A percentile compares a stretch with the other conserved stretches of the same genome.
Conservation (phyloP, 2,797 vertebrate species). For the Megalops cyprinoides region DNA sequence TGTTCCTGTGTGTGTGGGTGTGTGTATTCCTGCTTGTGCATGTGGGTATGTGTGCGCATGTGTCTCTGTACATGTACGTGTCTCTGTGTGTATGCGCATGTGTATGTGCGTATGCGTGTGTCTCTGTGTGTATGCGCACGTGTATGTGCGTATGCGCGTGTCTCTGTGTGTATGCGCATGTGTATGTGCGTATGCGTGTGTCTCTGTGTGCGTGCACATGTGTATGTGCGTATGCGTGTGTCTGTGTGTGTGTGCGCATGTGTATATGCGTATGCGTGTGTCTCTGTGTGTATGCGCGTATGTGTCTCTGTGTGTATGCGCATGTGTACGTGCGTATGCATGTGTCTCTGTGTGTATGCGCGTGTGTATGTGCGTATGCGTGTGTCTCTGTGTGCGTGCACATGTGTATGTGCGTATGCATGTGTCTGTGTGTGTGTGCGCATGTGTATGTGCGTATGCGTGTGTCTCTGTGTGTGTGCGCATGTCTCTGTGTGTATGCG, state of each 20-base stretch:
- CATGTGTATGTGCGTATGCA: too few species aligned
- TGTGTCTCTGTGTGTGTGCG: neutral
- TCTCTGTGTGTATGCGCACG: neutral
- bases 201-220: neutral
- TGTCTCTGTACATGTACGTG: too few species aligned
- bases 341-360: too few species aligned
- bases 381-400: neutral
- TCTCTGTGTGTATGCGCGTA: too few species aligned
- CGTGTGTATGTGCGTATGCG: neutral
- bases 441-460: neutral
- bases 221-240: too few species aligned
- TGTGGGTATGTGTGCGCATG: neutral
- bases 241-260: constrained; percentile 43
- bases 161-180: neutral
- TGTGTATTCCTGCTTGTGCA: neutral
- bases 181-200: neutral
- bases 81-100: neutral
- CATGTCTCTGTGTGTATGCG: neutral
- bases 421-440: neutral
- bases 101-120: neutral
- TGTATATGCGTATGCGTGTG: too few species aligned
- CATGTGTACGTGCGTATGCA: neutral
- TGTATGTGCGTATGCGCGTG: neutral
- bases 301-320: neutral
- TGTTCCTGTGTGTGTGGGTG: too few species aligned